phyloP scores from a whole-genome alignment of 2,888 invertebrate genomes.

The Neuroscelio doddi region DNA sequence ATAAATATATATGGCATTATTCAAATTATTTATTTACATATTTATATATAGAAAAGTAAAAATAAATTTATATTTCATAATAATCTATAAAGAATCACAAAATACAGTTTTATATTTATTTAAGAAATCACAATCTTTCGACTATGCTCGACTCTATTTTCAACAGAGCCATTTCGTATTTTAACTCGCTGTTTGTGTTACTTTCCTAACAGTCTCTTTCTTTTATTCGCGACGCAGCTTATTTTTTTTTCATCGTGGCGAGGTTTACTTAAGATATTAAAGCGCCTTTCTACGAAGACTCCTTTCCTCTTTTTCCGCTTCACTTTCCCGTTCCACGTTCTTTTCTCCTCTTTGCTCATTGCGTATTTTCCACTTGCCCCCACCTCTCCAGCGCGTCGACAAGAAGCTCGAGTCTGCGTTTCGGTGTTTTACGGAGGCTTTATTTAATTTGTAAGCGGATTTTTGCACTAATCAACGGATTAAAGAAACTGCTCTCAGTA shows the following conservation, averaged over 20 bases:
- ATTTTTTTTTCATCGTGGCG: slow-evolving; percentile 55
- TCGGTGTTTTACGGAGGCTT: slow-evolving; percentile 60
- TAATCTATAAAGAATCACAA: too few relatives aligned
- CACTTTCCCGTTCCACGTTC: slow-evolving; percentile 44
- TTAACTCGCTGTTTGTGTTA: slow-evolving; percentile 68
- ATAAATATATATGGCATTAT: too few relatives aligned
- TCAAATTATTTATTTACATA: too few relatives aligned
- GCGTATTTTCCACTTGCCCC: slow-evolving; percentile 28
- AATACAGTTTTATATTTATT: too few relatives aligned
- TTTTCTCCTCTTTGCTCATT: slow-evolving; percentile 40
- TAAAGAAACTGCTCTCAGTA: slow-evolving; percentile 58
- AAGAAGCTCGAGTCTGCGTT: slow-evolving; percentile 41
- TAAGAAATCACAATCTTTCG: neutral
- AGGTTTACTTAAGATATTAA: slow-evolving; percentile 72
- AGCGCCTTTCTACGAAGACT: slow-evolving; percentile 55
- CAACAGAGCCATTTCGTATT: slow-evolving; percentile 50
- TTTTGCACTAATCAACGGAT: slow-evolving; percentile 72
- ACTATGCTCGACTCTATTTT: neutral
- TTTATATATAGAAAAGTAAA: too few relatives aligned
- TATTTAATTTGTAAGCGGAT: slow-evolving; percentile 72
- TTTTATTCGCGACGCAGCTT: slow-evolving; percentile 54
- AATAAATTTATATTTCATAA: too few relatives aligned
- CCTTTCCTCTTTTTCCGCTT: slow-evolving; percentile 43
- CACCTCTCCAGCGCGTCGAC: slow-evolving; percentile 25
- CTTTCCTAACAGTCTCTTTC: slow-evolving; percentile 42